phyloP scores from a whole-genome alignment of 2,797 vertebrate genomes.

The Mormyrus proboscirostris region DNA sequence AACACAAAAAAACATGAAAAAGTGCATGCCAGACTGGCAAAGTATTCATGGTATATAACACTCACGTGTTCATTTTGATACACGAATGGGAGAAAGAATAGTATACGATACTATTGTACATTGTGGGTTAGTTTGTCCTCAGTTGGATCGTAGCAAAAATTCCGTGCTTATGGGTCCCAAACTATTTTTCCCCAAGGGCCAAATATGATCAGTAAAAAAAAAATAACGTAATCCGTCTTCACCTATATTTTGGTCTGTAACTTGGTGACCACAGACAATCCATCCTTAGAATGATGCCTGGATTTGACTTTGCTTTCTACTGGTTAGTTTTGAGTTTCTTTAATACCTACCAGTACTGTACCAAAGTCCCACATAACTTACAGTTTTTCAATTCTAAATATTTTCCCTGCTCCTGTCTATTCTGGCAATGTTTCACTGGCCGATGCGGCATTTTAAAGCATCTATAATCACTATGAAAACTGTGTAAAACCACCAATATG shows the following conservation, averaged over 20 bases:
- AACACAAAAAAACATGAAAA: background rate
- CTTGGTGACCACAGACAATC: background rate
- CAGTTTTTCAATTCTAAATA: background rate
- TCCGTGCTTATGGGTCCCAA: background rate
- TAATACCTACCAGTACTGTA: background rate
- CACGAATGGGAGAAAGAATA: background rate
- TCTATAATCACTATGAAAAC: background rate
- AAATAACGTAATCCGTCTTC: background rate
- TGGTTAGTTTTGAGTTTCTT: background rate
- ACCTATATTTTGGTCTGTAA: background rate
- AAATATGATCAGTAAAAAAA: background rate
- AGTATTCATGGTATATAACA: background rate
- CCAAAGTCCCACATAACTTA: background rate
- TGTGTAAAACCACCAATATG: background rate
- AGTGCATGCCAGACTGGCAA: background rate
- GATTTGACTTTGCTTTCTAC: background rate
- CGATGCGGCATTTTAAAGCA: background rate
- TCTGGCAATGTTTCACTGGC: background rate
- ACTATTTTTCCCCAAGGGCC: background rate
- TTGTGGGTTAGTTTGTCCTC: background rate
- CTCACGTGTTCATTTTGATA: background rate
- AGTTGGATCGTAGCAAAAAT: background rate
- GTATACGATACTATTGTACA: background rate
- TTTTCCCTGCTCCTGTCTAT: background rate
- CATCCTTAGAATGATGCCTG: background rate